Evolutionary conservation across 2,113 vertebrate genomes (phyloP).

Genomic region (Tenrec ecaudatus): DNA sequence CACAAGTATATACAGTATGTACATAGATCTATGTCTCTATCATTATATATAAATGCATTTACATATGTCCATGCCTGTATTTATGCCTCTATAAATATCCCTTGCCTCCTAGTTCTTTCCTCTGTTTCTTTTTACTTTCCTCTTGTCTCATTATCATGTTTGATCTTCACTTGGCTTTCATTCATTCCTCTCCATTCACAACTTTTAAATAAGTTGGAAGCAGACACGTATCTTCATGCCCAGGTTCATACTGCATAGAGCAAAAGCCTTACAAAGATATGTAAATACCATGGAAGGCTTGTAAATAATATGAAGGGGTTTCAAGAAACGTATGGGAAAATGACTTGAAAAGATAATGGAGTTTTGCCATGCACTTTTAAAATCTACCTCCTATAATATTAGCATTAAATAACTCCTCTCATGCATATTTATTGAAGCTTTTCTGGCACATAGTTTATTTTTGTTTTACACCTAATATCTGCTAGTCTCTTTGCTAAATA

Average conservation of each 20-base stretch:
- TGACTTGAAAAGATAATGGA: too few relatives aligned
- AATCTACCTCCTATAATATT: not conserved
- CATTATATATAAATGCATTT: too few relatives aligned
- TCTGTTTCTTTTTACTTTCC: too few relatives aligned
- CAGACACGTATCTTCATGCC: constrained; percentile 11
- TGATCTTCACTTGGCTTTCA: too few relatives aligned
- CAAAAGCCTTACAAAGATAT: not conserved
- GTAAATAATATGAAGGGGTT: not conserved
- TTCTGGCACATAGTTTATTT: not conserved
- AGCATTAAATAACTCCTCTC: not conserved
- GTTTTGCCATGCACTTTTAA: too few relatives aligned
- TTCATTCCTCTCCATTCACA: not conserved
- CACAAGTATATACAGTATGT: too few relatives aligned
- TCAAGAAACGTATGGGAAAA: too few relatives aligned
- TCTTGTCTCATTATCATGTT: too few relatives aligned
- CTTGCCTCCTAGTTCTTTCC: too few relatives aligned
- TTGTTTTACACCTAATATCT: constrained; percentile 32
- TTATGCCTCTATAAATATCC: too few relatives aligned
- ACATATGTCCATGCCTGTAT: too few relatives aligned
- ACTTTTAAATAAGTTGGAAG: constrained; percentile 21
- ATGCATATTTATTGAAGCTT: not conserved
- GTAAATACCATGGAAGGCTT: not conserved
- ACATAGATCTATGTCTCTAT: too few relatives aligned
- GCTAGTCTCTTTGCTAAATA: not conserved
- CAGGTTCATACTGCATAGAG: not conserved